phyloP scores from a whole-genome alignment of 2,113 vertebrate genomes.

The Empidonax traillii region DNA sequence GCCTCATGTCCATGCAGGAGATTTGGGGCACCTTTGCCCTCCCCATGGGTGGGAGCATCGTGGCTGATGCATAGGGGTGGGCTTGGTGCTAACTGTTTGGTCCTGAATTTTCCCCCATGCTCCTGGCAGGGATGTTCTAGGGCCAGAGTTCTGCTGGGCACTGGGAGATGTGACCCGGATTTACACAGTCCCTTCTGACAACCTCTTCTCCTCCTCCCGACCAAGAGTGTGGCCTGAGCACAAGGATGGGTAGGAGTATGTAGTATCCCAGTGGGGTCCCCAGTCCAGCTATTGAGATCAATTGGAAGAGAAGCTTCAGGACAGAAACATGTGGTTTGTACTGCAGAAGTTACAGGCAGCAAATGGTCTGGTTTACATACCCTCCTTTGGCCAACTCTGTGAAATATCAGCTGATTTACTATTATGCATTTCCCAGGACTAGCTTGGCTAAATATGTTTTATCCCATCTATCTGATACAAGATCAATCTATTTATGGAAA shows the following conservation, averaged over 20 bases:
- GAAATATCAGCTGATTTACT: background rate
- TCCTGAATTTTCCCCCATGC: background rate
- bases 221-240: background rate
- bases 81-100: background rate
- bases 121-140: background rate
- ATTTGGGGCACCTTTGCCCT: background rate
- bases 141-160: background rate
- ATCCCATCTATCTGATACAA: background rate
- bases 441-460: background rate
- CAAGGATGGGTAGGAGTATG: fast-evolving
- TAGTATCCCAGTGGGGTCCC: background rate
- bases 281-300: background rate
- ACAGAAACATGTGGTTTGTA: background rate
- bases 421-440: background rate
- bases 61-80: background rate
- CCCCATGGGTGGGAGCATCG: fast-evolving
- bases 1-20: fast-evolving
- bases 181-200: background rate
- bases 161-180: fast-evolving
- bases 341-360: background rate
- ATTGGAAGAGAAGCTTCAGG: background rate
- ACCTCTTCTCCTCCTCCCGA: background rate
- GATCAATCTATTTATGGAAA: background rate
- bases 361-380: background rate
- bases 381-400: background rate